These are phyloP conservation scores for Dryas iulia DNA, from an alignment of 1,140 invertebrate species.

Conservation along the genomic window DNA sequence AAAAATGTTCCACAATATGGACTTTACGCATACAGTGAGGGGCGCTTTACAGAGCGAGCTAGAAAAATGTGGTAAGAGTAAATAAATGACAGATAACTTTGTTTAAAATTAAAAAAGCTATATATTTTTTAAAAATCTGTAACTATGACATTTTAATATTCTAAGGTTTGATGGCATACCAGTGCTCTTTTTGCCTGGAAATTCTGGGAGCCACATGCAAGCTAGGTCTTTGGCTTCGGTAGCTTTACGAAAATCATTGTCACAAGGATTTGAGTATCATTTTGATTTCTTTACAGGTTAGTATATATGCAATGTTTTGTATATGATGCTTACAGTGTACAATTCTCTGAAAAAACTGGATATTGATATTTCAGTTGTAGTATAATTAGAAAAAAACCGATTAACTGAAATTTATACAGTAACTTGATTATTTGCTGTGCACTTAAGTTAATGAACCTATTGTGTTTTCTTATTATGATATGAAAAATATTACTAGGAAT, in stretches of 20 bases:
- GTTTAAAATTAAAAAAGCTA: neutral
- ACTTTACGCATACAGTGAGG: conserved; percentile 95
- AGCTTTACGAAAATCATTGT: conserved; percentile 88
- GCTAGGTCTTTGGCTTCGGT: conserved; percentile 94
- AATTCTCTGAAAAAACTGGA: too few relatives aligned
- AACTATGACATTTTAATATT: conserved; percentile 22
- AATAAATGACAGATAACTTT: neutral
- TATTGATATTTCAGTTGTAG: too few relatives aligned
- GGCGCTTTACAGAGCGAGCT: conserved; percentile 84
- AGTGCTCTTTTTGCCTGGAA: conserved; percentile 95
- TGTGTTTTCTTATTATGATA: too few relatives aligned
- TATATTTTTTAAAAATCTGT: conserved; percentile 16
- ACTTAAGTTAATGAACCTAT: too few relatives aligned
- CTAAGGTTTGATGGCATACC: conserved; percentile 90
- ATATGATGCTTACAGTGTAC: neutral
- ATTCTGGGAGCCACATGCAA: conserved; percentile 92
- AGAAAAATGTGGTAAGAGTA: conserved; percentile 81
- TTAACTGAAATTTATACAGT: too few relatives aligned
- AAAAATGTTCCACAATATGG: conserved; percentile 87
- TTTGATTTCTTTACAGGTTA: conserved; percentile 92
- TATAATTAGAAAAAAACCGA: too few relatives aligned
- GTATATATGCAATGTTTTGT: neutral
- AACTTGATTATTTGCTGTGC: too few relatives aligned
- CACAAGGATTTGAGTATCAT: conserved; percentile 79
- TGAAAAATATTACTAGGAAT: too few relatives aligned